Evolutionary conservation across 2,888 invertebrate genomes (phyloP).

Genomic region (Neoascia interrupta): DNA sequence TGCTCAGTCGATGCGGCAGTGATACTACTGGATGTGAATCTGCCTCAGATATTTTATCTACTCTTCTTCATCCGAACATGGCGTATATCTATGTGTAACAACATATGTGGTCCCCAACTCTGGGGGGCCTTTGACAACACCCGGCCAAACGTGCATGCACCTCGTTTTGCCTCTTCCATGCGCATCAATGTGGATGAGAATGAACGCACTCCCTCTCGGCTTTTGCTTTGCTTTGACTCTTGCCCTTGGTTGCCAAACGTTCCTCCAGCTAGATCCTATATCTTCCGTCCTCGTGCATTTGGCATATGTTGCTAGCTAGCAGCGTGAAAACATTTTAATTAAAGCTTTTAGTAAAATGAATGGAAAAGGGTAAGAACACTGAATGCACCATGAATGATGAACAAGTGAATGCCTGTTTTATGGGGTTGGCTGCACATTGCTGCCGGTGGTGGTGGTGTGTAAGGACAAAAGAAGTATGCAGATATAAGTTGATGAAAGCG

Average conservation of each 20-base stretch:
- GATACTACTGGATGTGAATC: constrained; percentile 4
- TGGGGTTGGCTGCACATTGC: constrained; percentile 18
- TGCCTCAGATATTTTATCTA: constrained; percentile 37
- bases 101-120: constrained; percentile 24
- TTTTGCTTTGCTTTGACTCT: constrained; percentile 20
- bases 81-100: constrained; percentile 28
- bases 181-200: constrained; percentile 22
- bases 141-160: background rate
- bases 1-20: constrained; percentile 15
- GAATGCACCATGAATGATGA: constrained; percentile 37
- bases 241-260: constrained; percentile 5
- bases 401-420: constrained; percentile 39
- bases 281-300: background rate
- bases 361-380: constrained; percentile 47
- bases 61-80: background rate
- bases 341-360: constrained; percentile 62
- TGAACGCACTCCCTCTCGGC: constrained; percentile 14
- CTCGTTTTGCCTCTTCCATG: background rate
- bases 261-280: constrained; percentile 5
- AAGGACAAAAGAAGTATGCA: no score
- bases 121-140: constrained; percentile 20
- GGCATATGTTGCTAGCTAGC: constrained; percentile 58
- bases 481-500: constrained; percentile 47
- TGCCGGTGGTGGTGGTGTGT: constrained; percentile 10
- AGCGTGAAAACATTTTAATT: constrained; percentile 75